Percentiles rank a stretch among this genome's conserved stretches.
Conservation (phyloP, 2,797 vertebrate genomes). For the Sus cebifrons region DNA sequence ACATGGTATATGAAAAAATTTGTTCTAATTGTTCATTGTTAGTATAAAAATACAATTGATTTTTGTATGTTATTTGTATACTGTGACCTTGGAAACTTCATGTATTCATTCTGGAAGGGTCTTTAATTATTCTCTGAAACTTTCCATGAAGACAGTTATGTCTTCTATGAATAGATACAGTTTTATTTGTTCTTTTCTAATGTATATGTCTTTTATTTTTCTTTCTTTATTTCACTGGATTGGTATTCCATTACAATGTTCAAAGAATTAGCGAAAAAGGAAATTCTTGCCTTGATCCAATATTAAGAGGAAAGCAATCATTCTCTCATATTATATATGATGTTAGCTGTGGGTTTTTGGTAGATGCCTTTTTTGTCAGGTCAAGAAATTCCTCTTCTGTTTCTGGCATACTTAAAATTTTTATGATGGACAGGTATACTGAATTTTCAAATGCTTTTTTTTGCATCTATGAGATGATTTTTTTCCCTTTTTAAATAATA, state of each 20-base stretch:
- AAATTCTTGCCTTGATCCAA: background rate
- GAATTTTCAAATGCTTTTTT: conserved; percentile 1
- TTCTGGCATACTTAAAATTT: background rate
- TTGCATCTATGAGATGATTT: background rate
- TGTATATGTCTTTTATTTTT: background rate
- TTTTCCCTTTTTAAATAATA: background rate
- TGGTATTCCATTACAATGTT: background rate
- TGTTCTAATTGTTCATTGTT: background rate
- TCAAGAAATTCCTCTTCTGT: background rate
- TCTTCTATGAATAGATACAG: background rate
- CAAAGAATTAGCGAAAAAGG: background rate
- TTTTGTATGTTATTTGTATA: background rate
- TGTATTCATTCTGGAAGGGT: background rate
- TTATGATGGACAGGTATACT: background rate
- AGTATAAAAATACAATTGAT: background rate
- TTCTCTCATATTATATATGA: background rate
- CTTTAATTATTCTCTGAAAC: background rate
- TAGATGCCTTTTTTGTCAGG: background rate
- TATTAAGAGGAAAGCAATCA: background rate
- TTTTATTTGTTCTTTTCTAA: conserved; percentile 13
- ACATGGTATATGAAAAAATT: background rate
- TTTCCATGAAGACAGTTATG: background rate
- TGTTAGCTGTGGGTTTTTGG: background rate
- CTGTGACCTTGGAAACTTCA: background rate
- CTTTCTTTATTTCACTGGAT: conserved; percentile 15